Evolutionary conservation across 2,797 vertebrate species (phyloP), one percentile per base, ranked within the genome.

Genomic region (Botia almorhae): DNA sequence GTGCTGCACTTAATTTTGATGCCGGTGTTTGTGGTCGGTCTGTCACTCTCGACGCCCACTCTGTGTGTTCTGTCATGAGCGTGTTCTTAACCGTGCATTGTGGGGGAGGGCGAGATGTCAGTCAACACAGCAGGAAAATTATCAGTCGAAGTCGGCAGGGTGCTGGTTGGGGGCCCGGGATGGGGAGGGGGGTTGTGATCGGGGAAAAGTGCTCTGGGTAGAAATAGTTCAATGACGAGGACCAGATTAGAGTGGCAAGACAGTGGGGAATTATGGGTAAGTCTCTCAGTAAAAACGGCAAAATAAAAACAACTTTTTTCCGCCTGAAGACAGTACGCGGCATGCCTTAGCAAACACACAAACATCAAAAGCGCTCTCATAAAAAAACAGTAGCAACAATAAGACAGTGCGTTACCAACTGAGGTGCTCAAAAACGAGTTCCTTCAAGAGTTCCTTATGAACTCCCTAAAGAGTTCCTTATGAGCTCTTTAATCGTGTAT

Each of bases 31-130:
- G 72, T 33, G 53, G 78, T 77, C 51, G 71, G 51, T 53, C 74
- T 83, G 75, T 83, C 77, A 77, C 43, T 82, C 69, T 79, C 29
- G 58, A 72, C 77, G 77, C 77, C 69, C 77, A 79, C 77, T 79
- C 69, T 79, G 46, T 75, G 69, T 81, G 93, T 92, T 93, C 93
- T 93, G 93, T 95, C 94, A 94, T 93, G 65, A 89, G 89, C 89
- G 89, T 93, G 91, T 90, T 93, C 75, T 87, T 85, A 82, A 70
- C 79, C 29, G 21, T 83, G 83, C 67, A 65, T 83, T 70, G 72
- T 80, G 63, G 76, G 80, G 63, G 81, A 83, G 69, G 79, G 76
- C 5, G 8, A 81, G 80, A 84, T 83, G 84, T 85, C 87, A 87
- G 58, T 85, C 87, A 85, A 65, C 76, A 36, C 78, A 82, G 83